These are phyloP conservation scores for Cyrtorhinus lividipennis DNA, from an alignment of 1,140 invertebrate species.

Conservation along the genomic window DNA sequence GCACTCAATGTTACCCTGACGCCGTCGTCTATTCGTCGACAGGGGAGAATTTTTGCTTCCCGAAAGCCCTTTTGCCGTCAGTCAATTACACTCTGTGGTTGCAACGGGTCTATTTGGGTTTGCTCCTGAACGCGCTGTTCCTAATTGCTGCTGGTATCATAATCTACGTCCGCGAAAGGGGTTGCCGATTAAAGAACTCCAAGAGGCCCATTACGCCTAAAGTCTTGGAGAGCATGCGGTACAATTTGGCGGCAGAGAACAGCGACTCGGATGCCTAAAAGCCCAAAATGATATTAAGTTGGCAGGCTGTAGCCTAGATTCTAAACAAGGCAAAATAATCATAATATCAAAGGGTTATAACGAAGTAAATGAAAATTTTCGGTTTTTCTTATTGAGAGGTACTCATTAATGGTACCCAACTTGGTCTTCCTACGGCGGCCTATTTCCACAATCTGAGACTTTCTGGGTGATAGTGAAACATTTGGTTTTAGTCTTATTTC, in stretches of 20 bases:
- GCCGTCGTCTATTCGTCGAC: conserved; percentile 25
- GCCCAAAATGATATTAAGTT: too few relatives aligned
- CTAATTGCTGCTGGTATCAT: neutral
- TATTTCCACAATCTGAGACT: too few relatives aligned
- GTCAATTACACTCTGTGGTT: conserved; percentile 18
- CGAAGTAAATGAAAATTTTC: too few relatives aligned
- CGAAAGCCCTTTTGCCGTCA: conserved; percentile 8
- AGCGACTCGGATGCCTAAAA: neutral
- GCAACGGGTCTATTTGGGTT: conserved; percentile 8
- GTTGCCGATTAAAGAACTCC: neutral
- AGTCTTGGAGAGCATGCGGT: conserved; percentile 8
- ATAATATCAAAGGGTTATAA: too few relatives aligned
- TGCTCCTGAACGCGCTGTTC: conserved; percentile 16
- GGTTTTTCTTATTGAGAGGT: too few relatives aligned
- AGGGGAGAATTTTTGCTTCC: conserved; percentile 17
- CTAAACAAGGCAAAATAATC: too few relatives aligned
- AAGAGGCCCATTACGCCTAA: neutral
- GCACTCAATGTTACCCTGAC: conserved; percentile 37
- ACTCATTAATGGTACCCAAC: too few relatives aligned
- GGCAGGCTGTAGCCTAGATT: too few relatives aligned
- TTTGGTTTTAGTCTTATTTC: too few relatives aligned
- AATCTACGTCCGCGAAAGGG: conserved; percentile 2
- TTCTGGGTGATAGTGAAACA: too few relatives aligned
- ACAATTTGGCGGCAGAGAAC: conserved; percentile 5
- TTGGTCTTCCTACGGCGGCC: too few relatives aligned